These are phyloP conservation scores for Noctua janthe DNA, from an alignment of 2,888 invertebrate species.

Conservation along the genomic window DNA sequence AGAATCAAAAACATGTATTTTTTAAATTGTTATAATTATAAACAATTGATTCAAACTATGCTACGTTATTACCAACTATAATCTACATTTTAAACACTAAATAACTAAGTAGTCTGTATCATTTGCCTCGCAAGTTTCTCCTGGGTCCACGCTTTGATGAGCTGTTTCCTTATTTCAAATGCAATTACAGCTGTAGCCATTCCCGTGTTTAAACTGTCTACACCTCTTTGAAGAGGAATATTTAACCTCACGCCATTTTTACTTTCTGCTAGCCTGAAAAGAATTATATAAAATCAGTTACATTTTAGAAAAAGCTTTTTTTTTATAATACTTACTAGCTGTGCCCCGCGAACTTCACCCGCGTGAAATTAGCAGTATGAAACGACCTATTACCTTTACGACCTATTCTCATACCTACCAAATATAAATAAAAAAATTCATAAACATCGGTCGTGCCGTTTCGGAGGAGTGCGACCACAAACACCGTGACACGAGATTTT, in stretches of 20 bases:
- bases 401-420: too few species aligned
- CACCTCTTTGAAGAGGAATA: slow-evolving; percentile 94
- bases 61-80: slow-evolving; percentile 35
- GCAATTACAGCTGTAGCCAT: slow-evolving; percentile 95
- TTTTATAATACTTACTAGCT: background rate
- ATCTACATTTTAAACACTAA: slow-evolving; percentile 23
- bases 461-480: too few species aligned
- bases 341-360: too few species aligned
- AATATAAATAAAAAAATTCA: too few species aligned
- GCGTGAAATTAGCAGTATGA: too few species aligned
- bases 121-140: slow-evolving; percentile 72
- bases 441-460: too few species aligned
- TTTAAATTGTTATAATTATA: slow-evolving; percentile 24
- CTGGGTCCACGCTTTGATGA: slow-evolving; percentile 81
- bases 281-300: background rate
- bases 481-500: too few species aligned
- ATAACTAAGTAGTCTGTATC: slow-evolving; percentile 65
- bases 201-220: slow-evolving; percentile 96
- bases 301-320: background rate
- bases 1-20: slow-evolving; percentile 28
- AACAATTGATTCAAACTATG: slow-evolving; percentile 29
- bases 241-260: slow-evolving; percentile 92
- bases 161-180: slow-evolving; percentile 95
- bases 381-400: too few species aligned
- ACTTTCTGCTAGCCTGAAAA: slow-evolving; percentile 89